Base-by-base conservation (phyloP, 2,888 invertebrate genomes). In the Arge pagana region DNA sequence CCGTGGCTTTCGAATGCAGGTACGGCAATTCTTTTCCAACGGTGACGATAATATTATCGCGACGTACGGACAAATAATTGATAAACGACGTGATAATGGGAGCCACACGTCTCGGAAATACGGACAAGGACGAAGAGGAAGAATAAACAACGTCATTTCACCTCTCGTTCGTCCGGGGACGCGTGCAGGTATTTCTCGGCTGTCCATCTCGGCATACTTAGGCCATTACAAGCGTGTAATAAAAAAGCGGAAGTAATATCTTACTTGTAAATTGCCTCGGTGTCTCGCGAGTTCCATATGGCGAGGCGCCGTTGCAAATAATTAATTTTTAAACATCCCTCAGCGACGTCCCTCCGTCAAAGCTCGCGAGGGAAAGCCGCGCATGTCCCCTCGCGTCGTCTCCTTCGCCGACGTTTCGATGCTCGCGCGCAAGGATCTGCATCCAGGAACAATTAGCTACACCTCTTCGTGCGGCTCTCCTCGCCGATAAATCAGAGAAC, bases 401-500 rank as follows among this genome's bases (percentile, higher is more conserved):
- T 58, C 53, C n/a, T 23, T n/a, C n/a, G n/a, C n/a, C 26, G n/a
- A 15, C 26, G 26, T 26, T n/a, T n/a, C n/a, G n/a, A 26, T 40
- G 24, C 40, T 40, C 21, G 33, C 10, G 21, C 35, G 43, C 48
- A 52, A 53, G 64, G 63, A 67, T 71, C 69, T 64, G 66, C 70
- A 68, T 69, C 69, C 68, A 71, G 67, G 70, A 69, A 71, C 71
- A 71, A 71, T 71, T 71, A 70, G 71, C 71, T 71, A 70, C 70
- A 71, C 71, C 70, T 71, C 70, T 61, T 68, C 67, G 71, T 64
- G n/a, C n/a, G 66, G 68, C 69, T 67, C 65, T 62, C 66, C 70
- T 67, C 60, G 55, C 64, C 66, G 66, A 71, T 71, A 71, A 71
- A 71, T 71, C 71, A 71, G 63, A 65, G 63, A 60, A 65, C 70